Evolutionary conservation across 2,888 invertebrate genomes (phyloP), one percentile per base, ranked within the genome.

Genomic region (Dolichomitus sp.): DNA sequence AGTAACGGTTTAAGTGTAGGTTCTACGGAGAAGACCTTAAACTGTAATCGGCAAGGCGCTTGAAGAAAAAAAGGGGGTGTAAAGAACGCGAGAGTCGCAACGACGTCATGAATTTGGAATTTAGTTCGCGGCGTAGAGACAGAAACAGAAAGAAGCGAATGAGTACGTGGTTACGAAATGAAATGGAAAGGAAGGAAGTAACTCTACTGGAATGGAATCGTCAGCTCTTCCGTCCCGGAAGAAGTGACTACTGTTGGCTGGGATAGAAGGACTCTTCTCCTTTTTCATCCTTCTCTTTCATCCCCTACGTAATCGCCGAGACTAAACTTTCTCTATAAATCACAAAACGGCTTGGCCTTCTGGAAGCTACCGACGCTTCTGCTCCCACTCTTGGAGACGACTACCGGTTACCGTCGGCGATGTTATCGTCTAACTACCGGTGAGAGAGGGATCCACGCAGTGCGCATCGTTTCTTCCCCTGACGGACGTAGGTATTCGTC

Each of bases 291-390:
- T 17, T 50, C 69, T 69, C 42, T 52, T 74, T 63, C 40, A 30
- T 11, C 48, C 52, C 78, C 79, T 82, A 75, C 57, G 87, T 90
- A 89, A 90, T 90, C 89, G 89, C 59, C 80, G 84, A 84, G 85
- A 85, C 88, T 87, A 88, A 90, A 90, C 89, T 90, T 90, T 90
- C 87, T 84, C 90, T 86, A 90, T 90, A 90, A 90, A 90, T 90
- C 90, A 90, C 85, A 84, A 87, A 89, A 90, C 86, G 89, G 86
- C 78, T 79, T 61, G 72, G 75, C 66, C 79, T 79, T 63, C 45
- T 63, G 75, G 66, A 70, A 78, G 52, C 70, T 45, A 59, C 74
- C 30, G 54, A 23, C 63, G 70, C 79, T 75, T 75, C 70, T 75
- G 73, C 81, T 78, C 63, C 78, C 23, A 72, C 79, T 70, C 70